phyloP scores from a whole-genome alignment of 2,113 vertebrate species.

The Menidia beryllina region DNA sequence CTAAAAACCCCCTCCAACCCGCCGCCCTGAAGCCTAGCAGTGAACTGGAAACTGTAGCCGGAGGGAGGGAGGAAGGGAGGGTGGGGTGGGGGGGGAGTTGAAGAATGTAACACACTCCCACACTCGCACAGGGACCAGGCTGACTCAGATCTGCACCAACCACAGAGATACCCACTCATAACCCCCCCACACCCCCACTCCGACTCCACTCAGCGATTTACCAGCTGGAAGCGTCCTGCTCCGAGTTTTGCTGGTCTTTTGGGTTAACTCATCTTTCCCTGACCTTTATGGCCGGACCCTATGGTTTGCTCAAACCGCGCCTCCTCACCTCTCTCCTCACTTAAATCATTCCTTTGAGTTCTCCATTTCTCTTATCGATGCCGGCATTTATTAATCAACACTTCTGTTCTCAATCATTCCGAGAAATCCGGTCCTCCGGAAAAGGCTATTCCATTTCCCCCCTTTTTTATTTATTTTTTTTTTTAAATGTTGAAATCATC shows the following conservation, averaged over 20 bases:
- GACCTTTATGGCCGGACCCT: too few species aligned
- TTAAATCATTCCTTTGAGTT: slow-evolving; percentile 13
- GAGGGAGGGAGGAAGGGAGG: too few species aligned
- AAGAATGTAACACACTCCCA: slow-evolving; percentile 64
- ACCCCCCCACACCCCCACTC: too few species aligned
- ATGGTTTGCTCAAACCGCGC: too few species aligned
- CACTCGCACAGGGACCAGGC: not conserved
- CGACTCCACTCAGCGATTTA: not conserved
- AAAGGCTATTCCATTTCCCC: too few species aligned
- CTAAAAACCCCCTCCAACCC: not conserved
- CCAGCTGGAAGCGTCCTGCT: not conserved
- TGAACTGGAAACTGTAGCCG: slow-evolving; percentile 45
- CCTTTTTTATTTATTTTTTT: too few species aligned
- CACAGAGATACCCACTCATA: too few species aligned
- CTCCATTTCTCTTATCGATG: not conserved
- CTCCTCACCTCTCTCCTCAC: not conserved
- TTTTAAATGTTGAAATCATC: not conserved
- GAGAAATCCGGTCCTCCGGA: slow-evolving; percentile 9
- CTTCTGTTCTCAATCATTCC: slow-evolving; percentile 16
- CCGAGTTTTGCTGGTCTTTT: not conserved
- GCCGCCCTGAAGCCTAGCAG: slow-evolving; percentile 32
- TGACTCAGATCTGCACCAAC: slow-evolving; percentile 4
- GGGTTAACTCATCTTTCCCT: too few species aligned
- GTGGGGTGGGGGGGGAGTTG: too few species aligned
- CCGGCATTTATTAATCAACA: too few species aligned